These are phyloP conservation scores for Alces alces DNA, from an alignment of 2,113 vertebrate species.

Conservation along the genomic window DNA sequence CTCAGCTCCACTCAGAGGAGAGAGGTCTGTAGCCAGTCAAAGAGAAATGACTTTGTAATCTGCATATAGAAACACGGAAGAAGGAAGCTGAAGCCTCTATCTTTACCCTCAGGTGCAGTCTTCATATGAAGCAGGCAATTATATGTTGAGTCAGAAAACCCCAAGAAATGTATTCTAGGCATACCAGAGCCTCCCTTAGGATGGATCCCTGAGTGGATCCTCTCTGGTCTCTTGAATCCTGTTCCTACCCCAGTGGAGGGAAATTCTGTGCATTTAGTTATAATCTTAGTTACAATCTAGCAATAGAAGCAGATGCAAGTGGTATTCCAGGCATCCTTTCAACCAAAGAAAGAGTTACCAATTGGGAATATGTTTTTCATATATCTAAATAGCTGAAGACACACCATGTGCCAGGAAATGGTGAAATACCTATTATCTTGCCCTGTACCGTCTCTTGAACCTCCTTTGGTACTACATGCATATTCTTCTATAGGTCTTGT, in stretches of 20 bases:
- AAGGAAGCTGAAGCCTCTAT: not conserved
- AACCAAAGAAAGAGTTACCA: not conserved
- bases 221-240: not conserved
- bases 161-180: not conserved
- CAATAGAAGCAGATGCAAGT: not conserved
- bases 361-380: not conserved
- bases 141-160: not conserved
- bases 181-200: not conserved
- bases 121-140: not conserved
- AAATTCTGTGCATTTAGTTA: not conserved
- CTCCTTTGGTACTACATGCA: not conserved
- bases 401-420: not conserved
- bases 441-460: not conserved
- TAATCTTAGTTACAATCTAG: not conserved
- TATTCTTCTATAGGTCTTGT: not conserved
- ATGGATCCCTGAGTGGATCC: not conserved
- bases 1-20: not conserved
- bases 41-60: not conserved
- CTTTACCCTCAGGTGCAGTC: not conserved
- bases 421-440: not conserved
- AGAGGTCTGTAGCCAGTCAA: not conserved
- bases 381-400: not conserved
- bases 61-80: not conserved
- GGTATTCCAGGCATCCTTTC: not conserved
- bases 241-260: not conserved